These are phyloP conservation scores for Stichodactyla helianthus DNA, from an alignment of 64 coral and sea anemone species.

Conservation along the genomic window DNA sequence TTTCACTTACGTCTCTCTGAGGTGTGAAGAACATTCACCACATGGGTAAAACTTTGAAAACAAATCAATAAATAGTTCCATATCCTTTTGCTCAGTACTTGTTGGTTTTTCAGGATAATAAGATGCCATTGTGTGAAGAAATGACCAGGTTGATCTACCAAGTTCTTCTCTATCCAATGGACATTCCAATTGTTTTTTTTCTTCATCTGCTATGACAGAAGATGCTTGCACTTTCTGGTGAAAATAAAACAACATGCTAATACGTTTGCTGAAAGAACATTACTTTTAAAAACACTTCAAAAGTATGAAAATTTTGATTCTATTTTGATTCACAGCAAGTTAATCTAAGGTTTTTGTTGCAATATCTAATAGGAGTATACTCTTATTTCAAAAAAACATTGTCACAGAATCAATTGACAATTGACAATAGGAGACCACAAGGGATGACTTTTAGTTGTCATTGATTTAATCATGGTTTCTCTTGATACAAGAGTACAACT, in stretches of 20 bases:
- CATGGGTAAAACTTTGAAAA: slow-evolving; percentile 96
- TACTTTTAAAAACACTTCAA: no score
- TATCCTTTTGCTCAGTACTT: slow-evolving; percentile 68
- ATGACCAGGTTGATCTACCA: slow-evolving; percentile 78
- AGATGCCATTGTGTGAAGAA: slow-evolving; percentile 97
- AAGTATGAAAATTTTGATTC: no score
- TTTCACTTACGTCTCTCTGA: slow-evolving; percentile 56
- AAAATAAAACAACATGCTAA: background rate
- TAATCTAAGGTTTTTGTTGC: no score
- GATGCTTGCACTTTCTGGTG: background rate
- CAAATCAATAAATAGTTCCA: slow-evolving; percentile 75
- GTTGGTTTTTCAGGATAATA: slow-evolving; percentile 92
- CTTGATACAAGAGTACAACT: no score
- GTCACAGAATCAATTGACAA: no score
- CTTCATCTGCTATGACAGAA: slow-evolving; percentile 3
- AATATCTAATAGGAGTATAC: no score
- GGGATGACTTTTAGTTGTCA: no score
- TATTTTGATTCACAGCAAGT: no score
- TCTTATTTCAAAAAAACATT: no score
- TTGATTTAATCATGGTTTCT: no score
- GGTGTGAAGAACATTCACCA: slow-evolving; percentile 84
- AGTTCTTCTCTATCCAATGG: slow-evolving; percentile 83
- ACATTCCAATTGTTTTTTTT: slow-evolving; percentile 36
- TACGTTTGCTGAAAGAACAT: no score
- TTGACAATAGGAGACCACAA: no score